Percentiles rank a stretch among this genome's conserved stretches.
Evolutionary conservation across 2,888 invertebrate species (phyloP).

Genomic region (Acleris literana): DNA sequence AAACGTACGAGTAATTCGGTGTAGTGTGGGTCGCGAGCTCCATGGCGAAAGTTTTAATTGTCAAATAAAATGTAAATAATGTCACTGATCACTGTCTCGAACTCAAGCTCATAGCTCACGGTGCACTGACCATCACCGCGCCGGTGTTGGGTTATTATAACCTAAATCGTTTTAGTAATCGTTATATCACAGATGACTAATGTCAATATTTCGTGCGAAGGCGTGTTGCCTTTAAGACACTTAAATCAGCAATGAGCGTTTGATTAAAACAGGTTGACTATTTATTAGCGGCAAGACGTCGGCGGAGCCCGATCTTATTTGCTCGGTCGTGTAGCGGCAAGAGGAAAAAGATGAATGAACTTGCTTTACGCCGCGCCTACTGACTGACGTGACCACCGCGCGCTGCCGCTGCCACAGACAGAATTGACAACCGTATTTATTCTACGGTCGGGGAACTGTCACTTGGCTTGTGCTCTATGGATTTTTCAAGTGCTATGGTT

Average conservation of each 20-base stretch:
- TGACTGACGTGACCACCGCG: slow-evolving; percentile 36
- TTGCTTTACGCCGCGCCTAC: slow-evolving; percentile 56
- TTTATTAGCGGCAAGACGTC: slow-evolving; percentile 70
- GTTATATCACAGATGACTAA: slow-evolving; percentile 78
- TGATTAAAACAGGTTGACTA: slow-evolving; percentile 65
- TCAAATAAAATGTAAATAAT: slow-evolving; percentile 17
- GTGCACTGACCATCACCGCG: slow-evolving; percentile 75
- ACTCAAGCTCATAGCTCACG: slow-evolving; percentile 37
- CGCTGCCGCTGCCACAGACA: slow-evolving; percentile 33
- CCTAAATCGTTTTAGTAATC: slow-evolving; percentile 69
- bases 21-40: slow-evolving; percentile 79
- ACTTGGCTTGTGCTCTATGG: slow-evolving; percentile 23
- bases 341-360: slow-evolving; percentile 62
- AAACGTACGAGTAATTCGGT: slow-evolving; percentile 96
- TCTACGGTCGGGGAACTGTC: slow-evolving; percentile 20
- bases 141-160: slow-evolving; percentile 57
- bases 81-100: slow-evolving; percentile 28
- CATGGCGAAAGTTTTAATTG: slow-evolving; percentile 53
- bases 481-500: slow-evolving; percentile 17
- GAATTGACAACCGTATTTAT: slow-evolving; percentile 7
- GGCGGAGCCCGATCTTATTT: slow-evolving; percentile 56
- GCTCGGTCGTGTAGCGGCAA: slow-evolving; percentile 55
- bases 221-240: slow-evolving; percentile 62
- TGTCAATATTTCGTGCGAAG: slow-evolving; percentile 66
- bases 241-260: slow-evolving; percentile 64